A percentile compares a stretch with the other conserved stretches of the same genome.
These are phyloP conservation scores for Apodemia mormo DNA, from an alignment of 2,888 invertebrate species.

Conservation along the genomic window DNA sequence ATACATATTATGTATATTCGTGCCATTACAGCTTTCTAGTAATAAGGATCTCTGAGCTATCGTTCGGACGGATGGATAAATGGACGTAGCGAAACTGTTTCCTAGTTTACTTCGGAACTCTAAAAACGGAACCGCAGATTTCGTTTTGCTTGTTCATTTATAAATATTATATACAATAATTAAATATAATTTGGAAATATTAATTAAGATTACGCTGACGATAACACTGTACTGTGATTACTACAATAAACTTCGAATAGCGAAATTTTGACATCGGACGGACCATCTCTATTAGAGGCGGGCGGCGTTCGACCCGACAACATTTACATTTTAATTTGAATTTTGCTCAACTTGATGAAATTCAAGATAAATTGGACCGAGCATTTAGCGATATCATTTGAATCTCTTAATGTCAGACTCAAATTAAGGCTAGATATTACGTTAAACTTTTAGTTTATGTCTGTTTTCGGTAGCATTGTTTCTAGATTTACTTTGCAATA, in stretches of 20 bases:
- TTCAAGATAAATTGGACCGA: conserved; percentile 75
- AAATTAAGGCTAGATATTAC: background rate
- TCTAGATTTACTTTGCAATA: no score
- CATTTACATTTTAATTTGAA: conserved; percentile 81
- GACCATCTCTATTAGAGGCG: conserved; percentile 71
- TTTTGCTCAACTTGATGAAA: conserved; percentile 75
- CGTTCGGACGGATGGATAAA: no score
- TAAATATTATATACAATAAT: no score
- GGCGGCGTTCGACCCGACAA: conserved; percentile 58
- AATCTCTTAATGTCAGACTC: conserved; percentile 46
- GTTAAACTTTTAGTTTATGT: background rate
- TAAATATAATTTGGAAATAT: background rate
- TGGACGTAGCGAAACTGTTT: no score
- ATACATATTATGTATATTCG: no score
- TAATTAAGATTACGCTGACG: conserved; percentile 34
- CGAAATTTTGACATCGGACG: conserved; percentile 57
- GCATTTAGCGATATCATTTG: conserved; percentile 76
- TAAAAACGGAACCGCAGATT: no score
- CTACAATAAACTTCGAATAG: conserved; percentile 27
- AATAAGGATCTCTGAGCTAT: no score
- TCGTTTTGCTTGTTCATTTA: no score
- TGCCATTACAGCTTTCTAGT: no score
- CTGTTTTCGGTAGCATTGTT: background rate
- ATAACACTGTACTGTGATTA: conserved; percentile 42
- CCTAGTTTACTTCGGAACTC: no score